Evolutionary conservation across 2,797 vertebrate genomes (phyloP).

Genomic region (Synaphobranchus kaupii): DNA sequence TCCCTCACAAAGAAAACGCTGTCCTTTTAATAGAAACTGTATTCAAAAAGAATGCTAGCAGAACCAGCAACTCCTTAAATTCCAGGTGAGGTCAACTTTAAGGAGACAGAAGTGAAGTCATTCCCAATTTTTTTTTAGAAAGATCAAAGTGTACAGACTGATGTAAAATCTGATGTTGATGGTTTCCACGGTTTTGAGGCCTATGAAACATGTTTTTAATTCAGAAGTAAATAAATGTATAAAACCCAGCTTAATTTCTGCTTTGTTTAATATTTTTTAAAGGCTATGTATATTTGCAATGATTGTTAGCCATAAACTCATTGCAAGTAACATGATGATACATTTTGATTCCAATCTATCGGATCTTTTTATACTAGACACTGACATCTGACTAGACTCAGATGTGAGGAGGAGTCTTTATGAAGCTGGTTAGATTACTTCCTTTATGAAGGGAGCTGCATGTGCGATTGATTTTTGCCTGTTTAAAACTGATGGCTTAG

Average conservation of each 20-base stretch:
- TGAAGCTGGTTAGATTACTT: neutral
- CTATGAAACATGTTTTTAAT: neutral
- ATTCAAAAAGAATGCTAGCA: neutral
- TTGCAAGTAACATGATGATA: too few relatives aligned
- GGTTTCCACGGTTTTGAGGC: neutral
- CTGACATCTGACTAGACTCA: neutral
- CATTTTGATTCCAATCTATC: too few relatives aligned
- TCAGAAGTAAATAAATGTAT: neutral
- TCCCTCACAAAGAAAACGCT: constrained; percentile 23
- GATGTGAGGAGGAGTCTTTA: neutral
- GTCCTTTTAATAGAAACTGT: neutral
- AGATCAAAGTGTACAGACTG: neutral
- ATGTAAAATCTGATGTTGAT: neutral
- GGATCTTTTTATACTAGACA: neutral
- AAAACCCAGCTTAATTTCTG: neutral
- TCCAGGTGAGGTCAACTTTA: constrained; percentile 9
- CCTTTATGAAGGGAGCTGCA: neutral
- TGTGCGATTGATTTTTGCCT: neutral
- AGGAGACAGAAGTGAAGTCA: neutral
- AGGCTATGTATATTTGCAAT: too few relatives aligned
- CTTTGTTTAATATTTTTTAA: too few relatives aligned
- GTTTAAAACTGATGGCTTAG: constrained; percentile 8
- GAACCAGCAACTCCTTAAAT: constrained; percentile 13
- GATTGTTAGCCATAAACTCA: too few relatives aligned
- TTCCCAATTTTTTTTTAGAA: neutral